Conservation (phyloP, 2,888 invertebrate species). For the Epicampocera succincta region DNA sequence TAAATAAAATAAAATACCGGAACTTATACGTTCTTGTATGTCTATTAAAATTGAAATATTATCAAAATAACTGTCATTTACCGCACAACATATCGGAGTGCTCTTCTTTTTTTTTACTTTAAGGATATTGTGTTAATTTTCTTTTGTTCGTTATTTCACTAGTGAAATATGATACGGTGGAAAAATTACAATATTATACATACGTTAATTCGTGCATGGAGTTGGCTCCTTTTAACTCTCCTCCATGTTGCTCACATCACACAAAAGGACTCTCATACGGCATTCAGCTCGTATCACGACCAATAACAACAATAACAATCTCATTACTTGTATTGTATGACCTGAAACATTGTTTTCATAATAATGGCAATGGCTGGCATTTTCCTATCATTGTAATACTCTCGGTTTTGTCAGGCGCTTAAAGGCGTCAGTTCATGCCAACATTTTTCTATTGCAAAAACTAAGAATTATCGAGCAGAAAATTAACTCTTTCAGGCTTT, state of each 20-base stretch:
- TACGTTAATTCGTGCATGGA: neutral
- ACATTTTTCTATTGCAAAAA: no score
- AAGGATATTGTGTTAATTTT: constrained; percentile 14
- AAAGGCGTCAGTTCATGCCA: neutral
- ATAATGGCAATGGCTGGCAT: constrained; percentile 64
- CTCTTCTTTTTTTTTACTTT: constrained; percentile 4
- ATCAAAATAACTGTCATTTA: constrained; percentile 51
- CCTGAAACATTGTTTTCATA: constrained; percentile 68
- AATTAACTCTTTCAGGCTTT: no score
- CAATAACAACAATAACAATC: constrained; percentile 62
- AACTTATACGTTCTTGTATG: no score
- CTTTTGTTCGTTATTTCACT: constrained; percentile 38
- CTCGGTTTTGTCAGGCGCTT: neutral
- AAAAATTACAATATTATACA: constrained; percentile 58
- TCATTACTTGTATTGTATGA: constrained; percentile 67
- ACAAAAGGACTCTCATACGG: neutral
- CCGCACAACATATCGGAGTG: constrained; percentile 19
- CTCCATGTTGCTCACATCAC: neutral
- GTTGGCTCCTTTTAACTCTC: neutral
- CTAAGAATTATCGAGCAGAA: no score
- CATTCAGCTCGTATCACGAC: neutral
- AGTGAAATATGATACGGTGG: constrained; percentile 54
- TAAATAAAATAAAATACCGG: no score
- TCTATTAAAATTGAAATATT: constrained; percentile 2
- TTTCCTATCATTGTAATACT: constrained; percentile 40